These are phyloP conservation scores for Mesocentrotus franciscanus DNA, from an alignment of 53 echinoderm and acorn worm genomes.

Conservation along the genomic window DNA sequence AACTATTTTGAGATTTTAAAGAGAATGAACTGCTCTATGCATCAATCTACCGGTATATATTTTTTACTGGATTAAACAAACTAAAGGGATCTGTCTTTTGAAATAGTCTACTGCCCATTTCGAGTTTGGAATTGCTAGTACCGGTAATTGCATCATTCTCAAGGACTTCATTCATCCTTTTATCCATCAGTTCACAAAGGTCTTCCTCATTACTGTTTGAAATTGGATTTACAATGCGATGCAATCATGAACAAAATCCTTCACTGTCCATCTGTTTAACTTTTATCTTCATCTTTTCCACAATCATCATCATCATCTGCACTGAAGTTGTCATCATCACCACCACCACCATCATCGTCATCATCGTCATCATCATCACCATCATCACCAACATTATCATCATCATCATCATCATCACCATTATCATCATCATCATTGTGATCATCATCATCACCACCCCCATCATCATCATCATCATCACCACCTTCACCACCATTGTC, in stretches of 20 bases:
- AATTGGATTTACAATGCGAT: not conserved
- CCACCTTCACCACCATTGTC: slow-evolving; percentile 31
- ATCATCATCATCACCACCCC: slow-evolving; percentile 37
- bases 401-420: not conserved
- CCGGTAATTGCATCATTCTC: not conserved
- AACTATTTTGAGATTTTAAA: too few relatives aligned
- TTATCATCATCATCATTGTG: slow-evolving; percentile 51
- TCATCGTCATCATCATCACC: slow-evolving; percentile 61
- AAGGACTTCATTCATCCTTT: not conserved
- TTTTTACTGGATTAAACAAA: not conserved
- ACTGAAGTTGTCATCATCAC: not conserved
- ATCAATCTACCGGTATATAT: too few relatives aligned
- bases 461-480: slow-evolving; percentile 60
- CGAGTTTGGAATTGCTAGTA: not conserved
- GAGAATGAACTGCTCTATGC: too few relatives aligned
- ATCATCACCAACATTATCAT: slow-evolving; percentile 35
- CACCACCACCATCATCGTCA: slow-evolving; percentile 44
- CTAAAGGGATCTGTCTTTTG: not conserved
- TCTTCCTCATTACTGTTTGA: not conserved
- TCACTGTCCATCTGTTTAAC: not conserved
- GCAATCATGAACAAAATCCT: not conserved
- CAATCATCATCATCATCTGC: too few relatives aligned
- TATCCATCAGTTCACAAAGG: not conserved
- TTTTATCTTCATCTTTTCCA: too few relatives aligned
- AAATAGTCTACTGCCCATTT: not conserved